Percentiles rank a stretch among this genome's conserved stretches.
Evolutionary conservation across 2,888 invertebrate genomes (phyloP).

Genomic region (Hermaeophaga mercurialis): DNA sequence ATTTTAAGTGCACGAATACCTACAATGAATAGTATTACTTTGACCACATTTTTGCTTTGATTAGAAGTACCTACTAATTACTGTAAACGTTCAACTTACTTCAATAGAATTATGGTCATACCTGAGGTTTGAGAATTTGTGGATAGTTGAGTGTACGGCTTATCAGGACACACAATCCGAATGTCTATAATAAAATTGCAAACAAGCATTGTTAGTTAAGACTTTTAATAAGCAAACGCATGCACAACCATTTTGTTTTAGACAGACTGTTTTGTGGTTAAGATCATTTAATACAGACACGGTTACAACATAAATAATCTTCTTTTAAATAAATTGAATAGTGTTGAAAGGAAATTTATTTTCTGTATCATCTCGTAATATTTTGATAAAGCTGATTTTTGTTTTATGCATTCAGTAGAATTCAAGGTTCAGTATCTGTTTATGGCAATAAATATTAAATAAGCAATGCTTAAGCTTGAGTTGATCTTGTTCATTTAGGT

Average conservation of each 20-base stretch:
- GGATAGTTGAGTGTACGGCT: constrained; percentile 75
- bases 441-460: too few species aligned
- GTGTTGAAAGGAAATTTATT: too few species aligned
- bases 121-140: constrained; percentile 77
- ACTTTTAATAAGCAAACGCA: constrained; percentile 39
- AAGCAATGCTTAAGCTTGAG: too few species aligned
- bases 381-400: too few species aligned
- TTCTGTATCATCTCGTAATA: too few species aligned
- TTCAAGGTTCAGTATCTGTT: too few species aligned
- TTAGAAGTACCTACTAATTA: background rate
- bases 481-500: too few species aligned
- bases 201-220: constrained; percentile 57
- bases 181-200: constrained; percentile 65
- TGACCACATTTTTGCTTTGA: background rate
- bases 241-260: constrained; percentile 39
- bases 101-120: constrained; percentile 51
- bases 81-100: constrained; percentile 17
- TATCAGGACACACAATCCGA: constrained; percentile 78
- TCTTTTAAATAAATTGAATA: too few species aligned
- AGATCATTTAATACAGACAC: too few species aligned
- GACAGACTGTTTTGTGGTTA: constrained; percentile 40
- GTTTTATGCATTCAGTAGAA: too few species aligned
- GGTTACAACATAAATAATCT: too few species aligned
- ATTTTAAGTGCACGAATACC: background rate
- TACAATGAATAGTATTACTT: too few species aligned